Base-by-base conservation (phyloP, 2,797 vertebrate genomes). In the Diceros bicornis region DNA sequence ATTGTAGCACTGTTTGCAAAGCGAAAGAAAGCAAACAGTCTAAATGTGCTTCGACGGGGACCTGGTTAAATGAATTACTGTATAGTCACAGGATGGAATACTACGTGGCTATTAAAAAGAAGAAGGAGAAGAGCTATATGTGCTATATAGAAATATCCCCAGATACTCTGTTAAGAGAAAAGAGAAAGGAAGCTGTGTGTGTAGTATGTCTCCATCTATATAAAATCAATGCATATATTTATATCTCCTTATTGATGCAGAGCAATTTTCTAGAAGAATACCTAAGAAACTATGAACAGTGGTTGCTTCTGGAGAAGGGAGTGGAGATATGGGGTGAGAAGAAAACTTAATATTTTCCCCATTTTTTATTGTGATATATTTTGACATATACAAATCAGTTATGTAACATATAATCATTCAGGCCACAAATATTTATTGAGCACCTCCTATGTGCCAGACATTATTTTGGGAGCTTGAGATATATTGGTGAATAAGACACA, bases 381-480 rank as follows among this genome's bases (percentile, higher is more conserved):
- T 29, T 72, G 86, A 90, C 2, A 12, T n/a, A 90, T 62, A 88
- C 69, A 91, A 92, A 74, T 27, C 82, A 72, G 34, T 59, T n/a
- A n/a, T 4, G 17, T 50, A 10, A 32, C 55, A 64, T 34, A 17
- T 11, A 84, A 23, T 72, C 13, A 34, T 61, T 74, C 27, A 9
- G 41, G 61, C 59, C 52, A 55, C 27, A 62, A 17, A 78, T 62
- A 69, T 25, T 71, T 61, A 61, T 14, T 10, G 34, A 87, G 81
- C 64, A 90, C 27, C 18, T 37, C 41, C 12, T 64, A 50, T 7
- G 16, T 57, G 37, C 62, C 27, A n/a, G 71, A 25, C 55, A 29
- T 32, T 41, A 55, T 34, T 69, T 62, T 29, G 62, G 52, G 78
- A 66, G 64, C 13, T 84, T 50, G 50, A 66, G 41, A n/a, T 41